These are phyloP conservation scores for Petrocephalus sullivani DNA, from an alignment of 2,797 vertebrate species.

Conservation along the genomic window DNA sequence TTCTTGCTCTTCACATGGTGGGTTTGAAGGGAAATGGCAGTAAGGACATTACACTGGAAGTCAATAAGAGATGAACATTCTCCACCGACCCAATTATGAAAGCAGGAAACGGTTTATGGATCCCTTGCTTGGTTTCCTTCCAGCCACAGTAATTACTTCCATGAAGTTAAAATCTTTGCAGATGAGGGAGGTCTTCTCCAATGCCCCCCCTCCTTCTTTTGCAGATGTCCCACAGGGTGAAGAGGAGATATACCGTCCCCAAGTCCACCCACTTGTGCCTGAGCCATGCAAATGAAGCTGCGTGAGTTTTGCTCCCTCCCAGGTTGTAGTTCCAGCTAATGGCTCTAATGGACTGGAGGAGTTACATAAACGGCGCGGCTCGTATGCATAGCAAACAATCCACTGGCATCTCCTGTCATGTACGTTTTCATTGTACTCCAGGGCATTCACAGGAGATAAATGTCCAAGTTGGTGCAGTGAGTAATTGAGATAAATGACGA, in stretches of 20 bases:
- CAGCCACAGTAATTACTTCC: conserved; percentile 6
- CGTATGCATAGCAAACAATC: neutral
- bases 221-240: conserved; percentile 15
- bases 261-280: neutral
- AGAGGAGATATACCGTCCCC: neutral
- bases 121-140: neutral
- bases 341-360: conserved; percentile 19
- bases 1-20: conserved; percentile 6
- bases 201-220: neutral
- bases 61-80: neutral
- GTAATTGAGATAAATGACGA: conserved; percentile 17
- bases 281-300: conserved; percentile 14
- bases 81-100: conserved; percentile 3
- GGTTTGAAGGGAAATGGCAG: neutral
- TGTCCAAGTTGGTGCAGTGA: neutral
- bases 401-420: neutral
- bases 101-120: conserved; percentile 9
- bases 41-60: neutral
- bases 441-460: conserved; percentile 5
- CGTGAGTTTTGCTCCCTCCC: neutral
- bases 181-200: conserved; percentile 1
- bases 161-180: conserved; percentile 10
- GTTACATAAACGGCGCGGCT: conserved; percentile 6
- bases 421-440: neutral
- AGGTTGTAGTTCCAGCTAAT: neutral